Evolutionary conservation across 2,888 invertebrate species (phyloP), one percentile per base, ranked within the genome.

Genomic region (Anoncus sp.): DNA sequence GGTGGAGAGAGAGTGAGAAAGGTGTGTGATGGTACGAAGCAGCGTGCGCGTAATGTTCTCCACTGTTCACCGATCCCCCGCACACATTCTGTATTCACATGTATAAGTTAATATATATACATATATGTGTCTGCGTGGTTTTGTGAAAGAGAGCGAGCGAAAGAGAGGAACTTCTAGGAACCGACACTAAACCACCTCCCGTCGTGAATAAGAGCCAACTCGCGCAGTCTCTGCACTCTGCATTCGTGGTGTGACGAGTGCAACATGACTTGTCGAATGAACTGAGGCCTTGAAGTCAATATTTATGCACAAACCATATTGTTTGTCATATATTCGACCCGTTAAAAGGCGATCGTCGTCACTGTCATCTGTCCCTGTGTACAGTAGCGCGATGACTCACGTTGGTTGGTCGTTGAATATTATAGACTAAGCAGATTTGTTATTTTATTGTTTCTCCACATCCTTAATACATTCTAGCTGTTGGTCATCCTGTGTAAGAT

Each of bases 21-120:
- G 43, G 69, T 24, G 18, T 14, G 24, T 47, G 63, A 57, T 59
- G 38, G 47, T 20, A 55, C 60, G 72, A 18, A 65, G 59, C 70
- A 57, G 62, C 66, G 59, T 16, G 66, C 62, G 76, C 62, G 72
- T 69, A 65, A 77, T 73, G 57, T 59, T 69, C 63, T 57, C 40
- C 76, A 62, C 72, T 57, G 62, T 66, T 66, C 66, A 18, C 51
- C 65, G 62, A 63, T 75, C 51, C 53, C 60, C 43, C 72, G 63
- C 67, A 55, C 49, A 18, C 47, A 22, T 45, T 65, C 51, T 49
- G 40, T n/a, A n/a, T n/a, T n/a, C n/a, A n/a, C n/a, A n/a, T n/a
- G n/a, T n/a, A n/a, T n/a, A n/a, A n/a, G n/a, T n/a, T n/a, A n/a
- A n/a, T n/a, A n/a, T n/a, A n/a, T n/a, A n/a, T n/a, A n/a, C n/a